phyloP scores from a whole-genome alignment of 2,113 vertebrate species.

The Ictalurus punctatus region DNA sequence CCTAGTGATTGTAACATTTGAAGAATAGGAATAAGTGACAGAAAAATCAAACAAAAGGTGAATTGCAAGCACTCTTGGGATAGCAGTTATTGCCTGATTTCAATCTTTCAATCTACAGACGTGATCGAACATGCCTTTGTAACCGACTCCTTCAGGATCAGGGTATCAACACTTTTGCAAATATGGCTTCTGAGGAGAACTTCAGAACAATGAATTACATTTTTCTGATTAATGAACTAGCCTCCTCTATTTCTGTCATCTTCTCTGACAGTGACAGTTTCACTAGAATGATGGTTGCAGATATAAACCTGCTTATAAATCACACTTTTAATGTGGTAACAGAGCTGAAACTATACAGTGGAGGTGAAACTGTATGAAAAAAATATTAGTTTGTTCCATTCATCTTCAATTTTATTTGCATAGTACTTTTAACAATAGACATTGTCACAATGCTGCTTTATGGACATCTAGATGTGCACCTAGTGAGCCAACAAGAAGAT shows the following conservation, averaged over 20 bases:
- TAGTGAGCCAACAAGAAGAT: not conserved
- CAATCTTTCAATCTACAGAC: not conserved
- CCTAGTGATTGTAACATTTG: not conserved
- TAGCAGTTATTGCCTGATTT: not conserved
- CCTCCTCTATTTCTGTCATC: not conserved
- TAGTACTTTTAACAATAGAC: not conserved
- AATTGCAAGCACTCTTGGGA: not conserved
- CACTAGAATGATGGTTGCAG: not conserved
- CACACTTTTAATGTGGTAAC: not conserved
- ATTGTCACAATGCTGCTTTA: not conserved
- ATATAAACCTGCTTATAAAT: not conserved
- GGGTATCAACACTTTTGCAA: not conserved
- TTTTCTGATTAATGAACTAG: not conserved
- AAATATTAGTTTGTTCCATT: not conserved
- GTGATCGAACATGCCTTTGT: not conserved
- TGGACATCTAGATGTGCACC: not conserved
- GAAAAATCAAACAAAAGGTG: not conserved
- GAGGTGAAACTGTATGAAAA: not conserved
- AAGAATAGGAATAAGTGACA: not conserved
- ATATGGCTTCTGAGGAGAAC: not conserved
- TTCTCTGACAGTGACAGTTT: not conserved
- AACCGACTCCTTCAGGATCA: not conserved
- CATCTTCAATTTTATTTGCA: not conserved
- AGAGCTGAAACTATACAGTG: not conserved
- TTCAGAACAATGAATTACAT: not conserved